phyloP scores from a whole-genome alignment of 2,888 invertebrate species.

The Meiosimyza platycephala region DNA sequence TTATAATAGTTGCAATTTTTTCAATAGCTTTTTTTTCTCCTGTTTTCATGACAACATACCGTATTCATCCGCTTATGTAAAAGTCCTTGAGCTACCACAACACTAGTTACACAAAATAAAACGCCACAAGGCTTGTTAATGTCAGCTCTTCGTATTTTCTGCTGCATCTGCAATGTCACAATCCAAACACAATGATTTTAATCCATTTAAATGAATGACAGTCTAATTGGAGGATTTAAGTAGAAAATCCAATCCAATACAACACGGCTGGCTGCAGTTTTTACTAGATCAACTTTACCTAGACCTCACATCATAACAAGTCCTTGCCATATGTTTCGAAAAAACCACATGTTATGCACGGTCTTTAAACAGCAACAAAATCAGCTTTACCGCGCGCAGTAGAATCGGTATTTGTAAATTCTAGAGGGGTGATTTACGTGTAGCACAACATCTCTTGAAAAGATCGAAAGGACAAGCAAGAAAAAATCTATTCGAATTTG shows the following conservation, averaged over 20 bases:
- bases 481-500: conserved; percentile 62
- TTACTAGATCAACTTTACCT: conserved; percentile 37
- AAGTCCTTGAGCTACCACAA: conserved; percentile 31
- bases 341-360: conserved; percentile 68
- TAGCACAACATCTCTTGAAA: not conserved
- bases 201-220: conserved; percentile 67
- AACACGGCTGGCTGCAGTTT: conserved; percentile 2
- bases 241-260: conserved; percentile 27
- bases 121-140: conserved; percentile 1
- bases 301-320: conserved; percentile 54
- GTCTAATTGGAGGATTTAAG: conserved; percentile 65
- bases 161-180: conserved; percentile 12
- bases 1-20: no score
- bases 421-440: conserved; percentile 1
- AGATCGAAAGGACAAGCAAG: not conserved
- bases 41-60: conserved; percentile 7
- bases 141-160: conserved; percentile 10
- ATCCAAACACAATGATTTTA: conserved; percentile 47
- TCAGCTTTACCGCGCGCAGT: conserved; percentile 43
- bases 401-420: conserved; percentile 28
- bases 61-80: conserved; percentile 30
- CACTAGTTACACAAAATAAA: not conserved
- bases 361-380: conserved; percentile 64
- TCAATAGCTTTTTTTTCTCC: no score
- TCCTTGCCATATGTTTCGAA: conserved; percentile 66